Base-by-base conservation (phyloP, 92 coral and sea anemone species). In the Diadumene lineata region DNA sequence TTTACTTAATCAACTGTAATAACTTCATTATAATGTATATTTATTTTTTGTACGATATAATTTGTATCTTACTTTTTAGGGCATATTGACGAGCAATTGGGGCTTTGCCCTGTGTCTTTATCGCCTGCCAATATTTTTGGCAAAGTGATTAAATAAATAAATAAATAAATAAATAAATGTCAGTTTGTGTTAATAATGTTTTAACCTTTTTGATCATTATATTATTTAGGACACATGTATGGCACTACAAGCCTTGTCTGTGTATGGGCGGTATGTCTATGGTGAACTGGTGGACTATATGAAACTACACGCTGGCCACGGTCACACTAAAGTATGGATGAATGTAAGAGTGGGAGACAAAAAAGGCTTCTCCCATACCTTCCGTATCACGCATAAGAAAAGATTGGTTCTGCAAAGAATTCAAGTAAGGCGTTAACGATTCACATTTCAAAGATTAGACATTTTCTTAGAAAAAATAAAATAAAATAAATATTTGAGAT, bases 221-320 rank as follows among this genome's bases (percentile, higher is more conserved):
- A 13, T 4, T 38, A 38, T 38, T 38, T 38, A 93, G 98, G 98
- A 93, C 79, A 93, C 98, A 1, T 93, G 98, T 67, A 93, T 93
- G 29, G 97, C 92, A 43, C 81, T 93, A 33, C 97, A 93, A 62
- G 68, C 68, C n/a, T 30, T 62, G 3, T 28, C 68, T 28, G 27
- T 2, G 17, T 62, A 62, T 31, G 68, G 31, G 1, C 18, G 38
- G 17, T 62, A 62, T 31, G 38, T 62, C 7, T 62, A 62, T 62
- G 48, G 48, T 38, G 48, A 38, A 13, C 13, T 38, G 13, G 13
- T 38, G 48, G 48, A 38, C 13, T 38, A 38, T 38, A 38, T 4
- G 6, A 38, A 13, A 38, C 48, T 38, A 38, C 48, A 38, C 13
- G 48, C 48, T 38, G 48, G 48, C 6, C 48, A 38, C 48, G 7